phyloP scores from a whole-genome alignment of 2,797 vertebrate genomes.

The Poeciliopsis paucimaculata region DNA sequence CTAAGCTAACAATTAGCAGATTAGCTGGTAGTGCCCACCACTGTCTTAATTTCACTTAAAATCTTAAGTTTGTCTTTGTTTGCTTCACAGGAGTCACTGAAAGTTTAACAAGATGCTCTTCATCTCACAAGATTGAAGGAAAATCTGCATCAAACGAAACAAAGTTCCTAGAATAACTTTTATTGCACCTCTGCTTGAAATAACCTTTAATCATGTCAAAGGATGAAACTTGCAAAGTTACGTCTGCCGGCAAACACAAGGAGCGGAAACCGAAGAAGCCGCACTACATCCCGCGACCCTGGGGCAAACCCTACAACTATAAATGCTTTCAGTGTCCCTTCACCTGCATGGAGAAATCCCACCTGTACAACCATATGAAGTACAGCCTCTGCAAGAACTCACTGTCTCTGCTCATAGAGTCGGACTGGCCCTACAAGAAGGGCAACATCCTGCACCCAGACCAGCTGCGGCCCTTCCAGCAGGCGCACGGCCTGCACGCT shows the following conservation, averaged over 20 bases:
- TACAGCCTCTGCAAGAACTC: constrained; percentile 99
- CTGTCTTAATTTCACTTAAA: background rate
- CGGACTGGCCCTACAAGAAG: constrained; percentile 95
- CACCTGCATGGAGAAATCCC: constrained; percentile 99
- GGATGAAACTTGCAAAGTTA: constrained; percentile 86
- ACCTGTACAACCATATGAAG: constrained; percentile 99
- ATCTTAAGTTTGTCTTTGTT: constrained; percentile 14
- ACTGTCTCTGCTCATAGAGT: constrained; percentile 93
- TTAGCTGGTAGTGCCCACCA: background rate
- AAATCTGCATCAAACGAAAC: constrained; percentile 30
- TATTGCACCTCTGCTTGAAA: background rate
- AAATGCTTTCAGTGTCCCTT: constrained; percentile 99
- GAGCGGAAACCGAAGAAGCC: constrained; percentile 98
- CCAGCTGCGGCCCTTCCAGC: constrained; percentile 84
- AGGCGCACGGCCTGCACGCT: constrained; percentile 59
- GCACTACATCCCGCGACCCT: constrained; percentile 96
- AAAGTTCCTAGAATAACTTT: constrained; percentile 2
- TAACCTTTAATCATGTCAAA: constrained; percentile 87
- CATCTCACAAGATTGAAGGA: constrained; percentile 19
- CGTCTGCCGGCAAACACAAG: constrained; percentile 87
- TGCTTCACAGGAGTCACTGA: constrained; percentile 51
- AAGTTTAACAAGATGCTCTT: constrained; percentile 25
- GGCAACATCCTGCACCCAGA: constrained; percentile 87
- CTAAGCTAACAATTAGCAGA: background rate
- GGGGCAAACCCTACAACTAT: constrained; percentile 99